Conservation (phyloP, 2,797 vertebrate species). For the Zenarchopterus dispar region DNA sequence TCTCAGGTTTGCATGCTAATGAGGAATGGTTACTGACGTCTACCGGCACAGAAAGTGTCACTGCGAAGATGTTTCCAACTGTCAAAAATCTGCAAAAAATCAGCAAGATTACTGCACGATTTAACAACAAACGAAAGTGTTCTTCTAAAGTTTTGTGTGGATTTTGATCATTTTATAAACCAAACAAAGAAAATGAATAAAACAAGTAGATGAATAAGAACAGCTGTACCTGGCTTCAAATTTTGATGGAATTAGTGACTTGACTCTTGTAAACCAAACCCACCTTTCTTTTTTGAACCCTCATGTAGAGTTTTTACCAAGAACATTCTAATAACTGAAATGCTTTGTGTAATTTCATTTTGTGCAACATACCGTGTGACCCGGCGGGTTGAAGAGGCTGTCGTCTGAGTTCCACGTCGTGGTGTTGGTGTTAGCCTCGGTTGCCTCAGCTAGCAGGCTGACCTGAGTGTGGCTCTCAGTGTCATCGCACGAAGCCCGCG, state of each 20-base stretch:
- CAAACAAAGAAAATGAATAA: too few relatives aligned
- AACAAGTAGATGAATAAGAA: too few relatives aligned
- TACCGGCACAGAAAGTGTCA: conserved; percentile 21
- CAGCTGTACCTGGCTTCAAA: too few relatives aligned
- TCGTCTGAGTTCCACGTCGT: conserved; percentile 55
- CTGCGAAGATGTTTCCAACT: conserved; percentile 13
- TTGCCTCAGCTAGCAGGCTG: conserved; percentile 68
- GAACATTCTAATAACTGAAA: background rate
- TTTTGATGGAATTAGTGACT: too few relatives aligned
- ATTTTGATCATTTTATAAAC: background rate
- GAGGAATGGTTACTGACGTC: conserved; percentile 31
- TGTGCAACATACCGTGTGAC: conserved; percentile 65
- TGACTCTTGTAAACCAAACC: too few relatives aligned
- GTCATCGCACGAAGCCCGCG: conserved; percentile 66
- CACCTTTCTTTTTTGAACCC: too few relatives aligned
- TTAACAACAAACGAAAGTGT: background rate
- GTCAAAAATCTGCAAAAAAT: conserved; percentile 3
- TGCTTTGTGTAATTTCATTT: background rate
- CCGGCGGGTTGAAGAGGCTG: conserved; percentile 47
- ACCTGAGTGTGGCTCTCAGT: conserved; percentile 69
- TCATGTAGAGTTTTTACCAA: background rate
- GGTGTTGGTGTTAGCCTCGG: conserved; percentile 47
- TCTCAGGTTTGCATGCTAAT: conserved; percentile 55
- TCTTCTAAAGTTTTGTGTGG: background rate
- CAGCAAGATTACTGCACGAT: conserved; percentile 3